Base-by-base conservation (phyloP, 2,888 invertebrate genomes). In the Masnerella sp. region DNA sequence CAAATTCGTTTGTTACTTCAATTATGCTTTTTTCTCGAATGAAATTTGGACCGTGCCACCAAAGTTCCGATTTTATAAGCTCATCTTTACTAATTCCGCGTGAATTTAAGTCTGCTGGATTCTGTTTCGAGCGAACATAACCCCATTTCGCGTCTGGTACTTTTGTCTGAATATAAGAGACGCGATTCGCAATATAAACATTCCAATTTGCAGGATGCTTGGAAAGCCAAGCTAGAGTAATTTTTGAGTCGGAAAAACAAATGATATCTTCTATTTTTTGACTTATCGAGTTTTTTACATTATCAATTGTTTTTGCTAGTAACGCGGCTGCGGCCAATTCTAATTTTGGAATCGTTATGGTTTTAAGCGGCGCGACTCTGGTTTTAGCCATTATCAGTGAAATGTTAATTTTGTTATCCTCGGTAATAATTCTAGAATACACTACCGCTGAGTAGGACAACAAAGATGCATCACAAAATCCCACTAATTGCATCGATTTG, bases 391-490 rank as follows among this genome's bases (percentile, higher is more conserved):
- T 40, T 18, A 40, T 2, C 2, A 18, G 9, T 8, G 40, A 18
- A 1, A 40, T 2, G 9, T 18, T 2, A 40, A 40, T 40, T 5
- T 40, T 9, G 1, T 18, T 11, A 17, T 15, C 2, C 1, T 1
- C 3, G 2, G 12, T 14, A 12, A 34, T 20, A 9, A 36, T 1
- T 4, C 36, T 11, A 12, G 28, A 0, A 14, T 51, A 51, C 4
- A 51, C 22, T 1, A 34, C 36, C 2, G 51, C 51, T 1, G 51
- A 20, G 28, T 36, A 51, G n/a, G 25, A 5, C 0, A 28, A 2
- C 1, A n/a, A 5, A 15, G 52, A 54, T 7, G 52, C 52, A 20
- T 54, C 52, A 1, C 18, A 40, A 28, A 25, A 54, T 15, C 38
- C 52, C n/a, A 54, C 28, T 25, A 54, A 25, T 15, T 54, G 32